These are phyloP conservation scores for Pogona vitticeps DNA, from an alignment of 2,113 vertebrate species.

Conservation along the genomic window DNA sequence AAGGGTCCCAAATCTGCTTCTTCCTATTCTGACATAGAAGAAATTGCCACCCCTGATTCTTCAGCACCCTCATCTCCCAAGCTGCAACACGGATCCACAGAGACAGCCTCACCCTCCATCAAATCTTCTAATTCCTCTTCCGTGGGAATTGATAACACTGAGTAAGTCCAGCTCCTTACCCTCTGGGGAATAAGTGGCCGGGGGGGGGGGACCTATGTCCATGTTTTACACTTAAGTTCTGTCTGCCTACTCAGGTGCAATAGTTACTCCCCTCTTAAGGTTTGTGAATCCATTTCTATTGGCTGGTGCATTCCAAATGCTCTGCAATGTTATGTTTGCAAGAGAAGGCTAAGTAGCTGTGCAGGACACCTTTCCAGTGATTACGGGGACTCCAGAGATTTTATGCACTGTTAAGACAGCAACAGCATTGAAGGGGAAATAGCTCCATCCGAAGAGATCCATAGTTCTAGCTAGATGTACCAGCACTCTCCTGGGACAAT, in stretches of 20 bases:
- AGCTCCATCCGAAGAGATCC: background rate
- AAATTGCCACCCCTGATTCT: conserved; percentile 92
- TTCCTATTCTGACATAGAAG: conserved; percentile 94
- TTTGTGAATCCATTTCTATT: background rate
- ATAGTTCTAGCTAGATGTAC: background rate
- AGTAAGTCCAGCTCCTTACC: conserved; percentile 58
- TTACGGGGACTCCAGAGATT: background rate
- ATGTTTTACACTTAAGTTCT: background rate
- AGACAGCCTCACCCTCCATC: conserved; percentile 77
- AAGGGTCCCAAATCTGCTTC: conserved; percentile 92
- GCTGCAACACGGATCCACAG: conserved; percentile 80
- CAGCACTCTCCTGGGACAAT: background rate
- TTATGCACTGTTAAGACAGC: background rate
- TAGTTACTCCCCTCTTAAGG: no score
- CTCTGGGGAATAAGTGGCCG: accelerated
- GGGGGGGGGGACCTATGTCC: no score
- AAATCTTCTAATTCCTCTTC: conserved; percentile 84
- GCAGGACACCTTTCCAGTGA: background rate
- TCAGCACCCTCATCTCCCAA: conserved; percentile 95
- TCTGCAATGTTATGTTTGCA: background rate
- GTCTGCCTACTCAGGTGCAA: background rate
- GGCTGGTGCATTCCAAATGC: no score
- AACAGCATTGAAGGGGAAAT: background rate
- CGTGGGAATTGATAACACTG: conserved; percentile 70
- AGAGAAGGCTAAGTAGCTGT: background rate